These are phyloP conservation scores for Dendrocincla fuliginosa DNA, from an alignment of 2,797 vertebrate genomes.

Conservation along the genomic window DNA sequence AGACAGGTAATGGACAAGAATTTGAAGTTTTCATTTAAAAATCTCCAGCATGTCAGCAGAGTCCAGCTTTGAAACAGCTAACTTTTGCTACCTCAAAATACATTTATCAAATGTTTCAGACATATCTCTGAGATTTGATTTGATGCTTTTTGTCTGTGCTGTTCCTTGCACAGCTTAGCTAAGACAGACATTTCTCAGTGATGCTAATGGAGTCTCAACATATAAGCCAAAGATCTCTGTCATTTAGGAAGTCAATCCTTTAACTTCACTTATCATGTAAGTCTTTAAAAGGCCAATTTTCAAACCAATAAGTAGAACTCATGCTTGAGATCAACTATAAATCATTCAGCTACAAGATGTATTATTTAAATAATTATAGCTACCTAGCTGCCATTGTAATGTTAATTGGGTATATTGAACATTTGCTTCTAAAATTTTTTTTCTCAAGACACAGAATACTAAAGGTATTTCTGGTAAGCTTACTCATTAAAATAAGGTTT, in stretches of 20 bases:
- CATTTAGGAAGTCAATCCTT: not conserved
- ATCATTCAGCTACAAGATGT: not conserved
- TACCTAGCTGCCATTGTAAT: constrained; percentile 7
- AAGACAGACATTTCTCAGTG: not conserved
- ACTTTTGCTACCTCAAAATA: not conserved
- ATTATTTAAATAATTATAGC: constrained; percentile 10
- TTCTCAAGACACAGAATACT: constrained; percentile 8
- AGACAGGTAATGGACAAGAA: not conserved
- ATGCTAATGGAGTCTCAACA: not conserved
- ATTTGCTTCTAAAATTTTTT: constrained; percentile 32
- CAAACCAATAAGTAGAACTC: not conserved
- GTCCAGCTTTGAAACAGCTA: not conserved
- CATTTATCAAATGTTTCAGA: not conserved
- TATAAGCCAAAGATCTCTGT: not conserved
- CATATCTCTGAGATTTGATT: not conserved
- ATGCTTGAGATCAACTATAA: not conserved
- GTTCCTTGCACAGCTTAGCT: not conserved
- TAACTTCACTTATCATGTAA: not conserved
- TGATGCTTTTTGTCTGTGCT: not conserved
- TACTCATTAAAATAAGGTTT: constrained; percentile 5
- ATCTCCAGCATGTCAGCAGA: not conserved
- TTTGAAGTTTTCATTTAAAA: not conserved
- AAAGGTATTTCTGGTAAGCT: not conserved
- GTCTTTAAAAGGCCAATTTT: not conserved
- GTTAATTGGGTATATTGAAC: constrained; percentile 1